Percentiles rank a stretch among this genome's conserved stretches.
phyloP scores from a whole-genome alignment of 2,113 vertebrate genomes.

The Dipodomys stephensi region DNA sequence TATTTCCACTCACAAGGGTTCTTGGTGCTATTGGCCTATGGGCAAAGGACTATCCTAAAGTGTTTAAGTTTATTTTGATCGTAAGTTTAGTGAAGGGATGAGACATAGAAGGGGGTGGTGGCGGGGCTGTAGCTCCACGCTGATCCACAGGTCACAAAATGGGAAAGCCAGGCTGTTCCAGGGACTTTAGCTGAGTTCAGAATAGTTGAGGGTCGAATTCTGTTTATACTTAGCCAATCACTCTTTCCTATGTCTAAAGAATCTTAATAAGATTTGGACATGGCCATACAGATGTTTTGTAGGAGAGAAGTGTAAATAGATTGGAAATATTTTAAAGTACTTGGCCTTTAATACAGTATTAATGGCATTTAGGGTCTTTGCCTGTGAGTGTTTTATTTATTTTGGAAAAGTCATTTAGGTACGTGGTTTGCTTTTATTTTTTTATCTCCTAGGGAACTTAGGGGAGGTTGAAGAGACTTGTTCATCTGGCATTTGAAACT shows the following conservation, averaged over 20 bases:
- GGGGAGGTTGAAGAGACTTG: conserved; percentile 55
- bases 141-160: not conserved
- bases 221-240: conserved; percentile 70
- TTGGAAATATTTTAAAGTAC: conserved; percentile 50
- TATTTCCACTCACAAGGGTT: conserved; percentile 51
- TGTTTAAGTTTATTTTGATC: conserved; percentile 70
- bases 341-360: not conserved
- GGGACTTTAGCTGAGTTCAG: conserved; percentile 67
- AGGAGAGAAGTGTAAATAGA: conserved; percentile 69
- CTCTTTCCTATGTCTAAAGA: conserved; percentile 74
- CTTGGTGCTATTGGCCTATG: conserved; percentile 16
- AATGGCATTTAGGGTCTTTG: not conserved
- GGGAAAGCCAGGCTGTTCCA: not conserved
- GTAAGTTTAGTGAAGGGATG: conserved; percentile 64
- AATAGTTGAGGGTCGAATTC: conserved; percentile 66
- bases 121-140: not conserved
- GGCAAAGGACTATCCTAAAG: conserved; percentile 51
- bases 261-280: conserved; percentile 65
- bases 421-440: conserved; percentile 38
- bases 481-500: conserved; percentile 66
- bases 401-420: conserved; percentile 66
- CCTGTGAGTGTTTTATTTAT: conserved; percentile 40
- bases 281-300: conserved; percentile 67
- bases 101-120: not conserved
- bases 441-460: conserved; percentile 56